Evolutionary conservation across 2,113 vertebrate genomes (phyloP).

Genomic region (Acanthisitta chloris): DNA sequence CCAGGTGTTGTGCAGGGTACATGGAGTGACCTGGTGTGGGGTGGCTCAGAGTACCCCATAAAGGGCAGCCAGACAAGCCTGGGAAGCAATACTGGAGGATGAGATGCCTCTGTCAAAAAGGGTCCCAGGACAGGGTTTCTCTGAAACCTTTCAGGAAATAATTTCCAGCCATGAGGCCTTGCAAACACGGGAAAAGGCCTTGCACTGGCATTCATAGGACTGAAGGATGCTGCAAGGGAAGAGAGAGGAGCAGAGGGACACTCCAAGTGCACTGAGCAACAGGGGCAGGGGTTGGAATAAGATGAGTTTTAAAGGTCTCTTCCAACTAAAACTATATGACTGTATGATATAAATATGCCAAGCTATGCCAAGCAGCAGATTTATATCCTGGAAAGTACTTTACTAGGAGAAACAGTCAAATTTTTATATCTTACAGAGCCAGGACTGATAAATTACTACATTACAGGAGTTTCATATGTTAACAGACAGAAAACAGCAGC

Average conservation of each 20-base stretch:
- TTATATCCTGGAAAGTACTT: background rate
- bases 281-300: background rate
- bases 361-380: background rate
- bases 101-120: background rate
- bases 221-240: background rate
- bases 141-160: background rate
- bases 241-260: too few species aligned
- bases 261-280: too few species aligned
- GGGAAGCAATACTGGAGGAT: background rate
- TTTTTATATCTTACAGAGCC: background rate
- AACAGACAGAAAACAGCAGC: background rate
- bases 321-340: background rate
- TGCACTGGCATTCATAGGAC: background rate
- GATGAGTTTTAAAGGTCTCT: background rate
- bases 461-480: background rate
- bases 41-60: background rate
- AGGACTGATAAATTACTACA: background rate
- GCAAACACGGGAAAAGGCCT: background rate
- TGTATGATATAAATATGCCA: background rate
- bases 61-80: background rate
- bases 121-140: background rate
- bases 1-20: background rate
- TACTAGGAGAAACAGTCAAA: background rate
- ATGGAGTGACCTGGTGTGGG: fast-evolving
- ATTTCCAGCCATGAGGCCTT: background rate